A percentile compares a stretch with the other conserved stretches of the same genome.
phyloP scores from a whole-genome alignment of 2,113 vertebrate species.

The Tachuris rubrigastra region DNA sequence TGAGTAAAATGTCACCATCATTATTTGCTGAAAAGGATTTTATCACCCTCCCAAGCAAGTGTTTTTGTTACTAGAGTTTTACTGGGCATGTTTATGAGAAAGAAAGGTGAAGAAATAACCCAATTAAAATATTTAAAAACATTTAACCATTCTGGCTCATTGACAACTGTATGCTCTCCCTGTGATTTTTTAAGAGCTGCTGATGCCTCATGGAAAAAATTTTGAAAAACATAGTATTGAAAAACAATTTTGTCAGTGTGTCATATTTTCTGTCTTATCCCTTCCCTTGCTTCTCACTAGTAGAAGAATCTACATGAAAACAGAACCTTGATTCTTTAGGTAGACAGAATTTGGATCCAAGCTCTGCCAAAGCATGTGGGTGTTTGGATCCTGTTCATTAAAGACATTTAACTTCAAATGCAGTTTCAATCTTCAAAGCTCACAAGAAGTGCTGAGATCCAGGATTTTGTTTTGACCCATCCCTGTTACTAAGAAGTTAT shows the following conservation, averaged over 20 bases:
- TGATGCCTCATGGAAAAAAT: constrained; percentile 54
- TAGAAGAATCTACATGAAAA: constrained; percentile 18
- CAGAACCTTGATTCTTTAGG: constrained; percentile 54
- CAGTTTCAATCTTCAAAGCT: constrained; percentile 12
- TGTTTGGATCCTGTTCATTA: constrained; percentile 32
- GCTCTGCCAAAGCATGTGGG: constrained; percentile 39
- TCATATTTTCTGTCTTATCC: constrained; percentile 51
- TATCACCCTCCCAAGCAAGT: neutral
- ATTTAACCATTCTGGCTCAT: constrained; percentile 13
- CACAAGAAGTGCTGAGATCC: neutral
- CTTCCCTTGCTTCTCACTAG: constrained; percentile 15
- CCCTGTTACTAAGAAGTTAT: neutral
- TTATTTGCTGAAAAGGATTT: constrained; percentile 29
- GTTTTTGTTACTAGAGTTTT: constrained; percentile 62
- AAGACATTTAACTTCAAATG: constrained; percentile 25
- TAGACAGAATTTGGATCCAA: constrained; percentile 28
- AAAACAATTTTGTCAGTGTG: constrained; percentile 62
- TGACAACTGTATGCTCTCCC: constrained; percentile 30
- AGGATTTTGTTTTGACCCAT: constrained; percentile 14
- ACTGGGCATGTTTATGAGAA: constrained; percentile 47
- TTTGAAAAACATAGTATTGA: constrained; percentile 53
- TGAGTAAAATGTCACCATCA: constrained; percentile 44
- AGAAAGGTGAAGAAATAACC: constrained; percentile 56
- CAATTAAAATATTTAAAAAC: constrained; percentile 53
- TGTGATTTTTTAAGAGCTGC: constrained; percentile 56